Conservation (phyloP, 2,888 invertebrate genomes). For the Melanophora roralis region DNA sequence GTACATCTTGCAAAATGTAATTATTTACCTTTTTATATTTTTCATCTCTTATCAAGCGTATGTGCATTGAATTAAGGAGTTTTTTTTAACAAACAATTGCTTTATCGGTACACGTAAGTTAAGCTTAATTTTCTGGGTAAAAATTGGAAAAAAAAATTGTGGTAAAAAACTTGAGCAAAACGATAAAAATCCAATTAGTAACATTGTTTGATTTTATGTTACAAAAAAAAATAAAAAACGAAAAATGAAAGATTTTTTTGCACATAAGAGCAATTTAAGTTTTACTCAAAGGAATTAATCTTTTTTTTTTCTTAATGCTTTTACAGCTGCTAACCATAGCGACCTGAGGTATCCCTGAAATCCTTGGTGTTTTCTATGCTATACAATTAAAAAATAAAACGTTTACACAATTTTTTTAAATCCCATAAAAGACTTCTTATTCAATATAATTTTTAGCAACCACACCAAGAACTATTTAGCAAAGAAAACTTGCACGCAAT, state of each 20-base stretch:
- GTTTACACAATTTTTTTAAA: too few species aligned
- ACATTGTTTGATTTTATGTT: not conserved
- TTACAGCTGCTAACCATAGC: too few species aligned
- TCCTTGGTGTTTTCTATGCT: too few species aligned
- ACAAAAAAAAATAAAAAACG: not conserved
- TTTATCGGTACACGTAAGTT: not conserved
- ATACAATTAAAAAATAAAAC: too few species aligned
- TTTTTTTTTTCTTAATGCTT: too few species aligned
- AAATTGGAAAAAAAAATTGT: not conserved
- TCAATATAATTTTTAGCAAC: too few species aligned
- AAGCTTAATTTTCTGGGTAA: not conserved
- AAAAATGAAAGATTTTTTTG: not conserved
- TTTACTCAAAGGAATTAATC: too few species aligned
- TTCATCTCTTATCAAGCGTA: constrained; percentile 4
- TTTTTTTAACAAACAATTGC: not conserved
- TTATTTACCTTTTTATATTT: not conserved
- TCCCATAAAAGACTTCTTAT: too few species aligned
- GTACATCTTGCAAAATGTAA: constrained; percentile 7
- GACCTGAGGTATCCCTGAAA: too few species aligned
- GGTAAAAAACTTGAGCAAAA: not conserved
- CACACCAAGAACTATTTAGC: too few species aligned
- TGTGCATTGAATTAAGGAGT: constrained; percentile 12
- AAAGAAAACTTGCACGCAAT: not conserved
- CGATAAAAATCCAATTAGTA: constrained; percentile 44
- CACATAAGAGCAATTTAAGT: constrained; percentile 34